Evolutionary conservation across 2,113 vertebrate genomes (phyloP).

Genomic region (Thalassoma bifasciatum): DNA sequence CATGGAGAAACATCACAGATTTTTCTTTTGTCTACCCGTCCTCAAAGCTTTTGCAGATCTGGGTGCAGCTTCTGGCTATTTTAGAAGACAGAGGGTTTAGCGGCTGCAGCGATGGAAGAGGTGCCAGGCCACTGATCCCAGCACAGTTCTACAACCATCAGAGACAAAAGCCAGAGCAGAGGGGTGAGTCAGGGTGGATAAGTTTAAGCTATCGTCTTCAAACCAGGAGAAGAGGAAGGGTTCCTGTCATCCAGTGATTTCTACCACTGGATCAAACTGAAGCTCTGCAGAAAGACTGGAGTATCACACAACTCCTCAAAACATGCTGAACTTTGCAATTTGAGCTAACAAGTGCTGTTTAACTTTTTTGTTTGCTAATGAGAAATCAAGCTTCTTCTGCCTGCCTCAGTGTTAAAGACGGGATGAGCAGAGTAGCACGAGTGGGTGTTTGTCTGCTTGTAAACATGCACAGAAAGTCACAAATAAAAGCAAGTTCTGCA

Average conservation of each 20-base stretch:
- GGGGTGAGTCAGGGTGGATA: constrained; percentile 22
- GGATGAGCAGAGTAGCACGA: not conserved
- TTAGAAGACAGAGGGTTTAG: constrained; percentile 45
- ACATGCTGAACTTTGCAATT: constrained; percentile 4
- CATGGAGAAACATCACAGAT: constrained; percentile 36
- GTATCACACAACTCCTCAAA: not conserved
- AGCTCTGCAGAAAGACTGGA: not conserved
- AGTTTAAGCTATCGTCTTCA: constrained; percentile 14
- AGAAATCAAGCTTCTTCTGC: constrained; percentile 15
- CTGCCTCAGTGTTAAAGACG: not conserved
- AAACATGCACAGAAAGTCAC: constrained; percentile 15
- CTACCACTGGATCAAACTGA: not conserved
- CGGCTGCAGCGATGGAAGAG: constrained; percentile 10
- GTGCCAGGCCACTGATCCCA: constrained; percentile 38
- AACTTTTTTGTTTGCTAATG: constrained; percentile 11
- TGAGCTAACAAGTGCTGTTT: not conserved
- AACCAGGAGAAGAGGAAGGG: not conserved
- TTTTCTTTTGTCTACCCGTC: constrained; percentile 28
- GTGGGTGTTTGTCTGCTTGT: constrained; percentile 20
- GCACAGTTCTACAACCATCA: constrained; percentile 15
- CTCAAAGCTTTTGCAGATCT: constrained; percentile 30
- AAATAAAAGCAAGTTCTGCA: constrained; percentile 18
- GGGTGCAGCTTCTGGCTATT: constrained; percentile 2
- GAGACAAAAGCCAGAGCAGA: constrained; percentile 25
- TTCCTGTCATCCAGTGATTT: constrained; percentile 34